Base-by-base conservation (phyloP, 2,797 vertebrate species). In the Sebastes alutus region DNA sequence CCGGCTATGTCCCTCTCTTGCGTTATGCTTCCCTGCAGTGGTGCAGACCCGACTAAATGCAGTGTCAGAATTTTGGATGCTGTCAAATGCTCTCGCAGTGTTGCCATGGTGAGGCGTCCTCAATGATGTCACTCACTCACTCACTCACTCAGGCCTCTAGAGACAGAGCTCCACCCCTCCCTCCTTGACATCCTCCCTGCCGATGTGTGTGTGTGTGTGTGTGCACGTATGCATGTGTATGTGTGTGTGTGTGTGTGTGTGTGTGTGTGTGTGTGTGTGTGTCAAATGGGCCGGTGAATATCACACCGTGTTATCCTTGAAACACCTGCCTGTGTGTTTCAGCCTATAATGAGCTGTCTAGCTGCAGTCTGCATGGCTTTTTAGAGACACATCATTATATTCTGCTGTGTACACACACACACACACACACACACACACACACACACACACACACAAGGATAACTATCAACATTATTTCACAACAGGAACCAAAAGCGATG, bases 111-210 rank as follows among this genome's bases (percentile, higher is more conserved):
- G 85, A 96, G 72, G 92, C 90, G 88, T 95, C 94, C 90, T 90
- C 89, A 78, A 83, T 93, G 95, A 96, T 94, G 95, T 95, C 94
- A 95, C 90, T 93, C 85, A 92, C 80, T 95, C 94, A 95, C 90
- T 93, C 84, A 91, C 80, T 93, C 85, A 92, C 81, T 73, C 4
- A 61, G 87, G 84, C 86, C 91, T 87, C 87, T 58, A 74, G 86
- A 91, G 90, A 93, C 55, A 71, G 73, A 77, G 83, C 94, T 88
- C 88, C 87, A 78, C 93, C 93, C 85, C 85, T 86, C 93, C 85
- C 85, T 86, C 46, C 27, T 82, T 82, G 81, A 82, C 73, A 75
- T 78, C 68, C 72, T 89, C 78, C 60, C 54, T 83, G 72, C 77
- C 4, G 25, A 55, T 72, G 22, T 83, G 80, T 82, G 72, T 73